Evolutionary conservation across 2,888 invertebrate genomes (phyloP).

Genomic region (Cephus spinipes): DNA sequence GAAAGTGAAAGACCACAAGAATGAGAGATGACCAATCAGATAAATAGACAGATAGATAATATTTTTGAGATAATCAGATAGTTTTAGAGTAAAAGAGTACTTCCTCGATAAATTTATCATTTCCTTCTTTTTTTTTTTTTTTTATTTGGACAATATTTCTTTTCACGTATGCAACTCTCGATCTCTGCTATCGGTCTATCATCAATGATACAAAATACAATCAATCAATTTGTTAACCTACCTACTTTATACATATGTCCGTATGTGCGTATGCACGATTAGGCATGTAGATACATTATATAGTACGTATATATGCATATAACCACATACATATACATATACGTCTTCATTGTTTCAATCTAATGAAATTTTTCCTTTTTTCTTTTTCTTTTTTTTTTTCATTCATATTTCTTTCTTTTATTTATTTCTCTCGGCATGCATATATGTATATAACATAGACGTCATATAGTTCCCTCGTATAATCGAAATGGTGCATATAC

Average conservation of each 20-base stretch:
- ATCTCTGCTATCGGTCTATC: constrained; percentile 44
- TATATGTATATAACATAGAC: neutral
- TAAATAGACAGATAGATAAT: no score
- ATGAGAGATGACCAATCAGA: no score
- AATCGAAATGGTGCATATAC: constrained; percentile 2
- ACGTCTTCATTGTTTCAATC: constrained; percentile 47
- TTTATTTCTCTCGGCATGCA: neutral
- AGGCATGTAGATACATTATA: constrained; percentile 17
- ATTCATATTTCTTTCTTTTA: constrained; percentile 32
- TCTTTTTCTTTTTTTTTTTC: no score
- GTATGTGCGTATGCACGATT: constrained; percentile 60
- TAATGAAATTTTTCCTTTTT: constrained; percentile 16
- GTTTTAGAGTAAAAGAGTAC: neutral
- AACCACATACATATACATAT: constrained; percentile 11
- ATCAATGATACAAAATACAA: constrained; percentile 61
- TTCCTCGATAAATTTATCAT: constrained; percentile 22
- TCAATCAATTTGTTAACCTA: constrained; percentile 66
- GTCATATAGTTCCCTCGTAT: constrained; percentile 5
- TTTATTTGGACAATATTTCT: constrained; percentile 14
- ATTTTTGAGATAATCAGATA: no score
- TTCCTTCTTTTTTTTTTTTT: no score
- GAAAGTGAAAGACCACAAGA: no score
- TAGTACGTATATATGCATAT: constrained; percentile 7
- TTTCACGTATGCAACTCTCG: neutral
- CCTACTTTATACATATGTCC: constrained; percentile 64